phyloP scores from a whole-genome alignment of 2,113 vertebrate species.

The Aleadryas rufinucha region DNA sequence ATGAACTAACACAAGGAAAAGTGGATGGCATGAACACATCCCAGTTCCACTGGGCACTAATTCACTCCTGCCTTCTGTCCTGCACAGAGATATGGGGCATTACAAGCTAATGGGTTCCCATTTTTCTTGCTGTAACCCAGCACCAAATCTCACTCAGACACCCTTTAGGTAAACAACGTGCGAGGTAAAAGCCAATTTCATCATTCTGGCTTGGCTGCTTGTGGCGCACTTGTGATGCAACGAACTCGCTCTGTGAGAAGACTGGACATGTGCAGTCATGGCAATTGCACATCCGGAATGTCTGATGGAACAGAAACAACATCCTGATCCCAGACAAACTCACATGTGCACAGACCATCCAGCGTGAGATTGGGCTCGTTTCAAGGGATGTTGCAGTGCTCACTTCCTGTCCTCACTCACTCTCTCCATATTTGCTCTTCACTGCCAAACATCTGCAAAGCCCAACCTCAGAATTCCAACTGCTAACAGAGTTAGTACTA shows the following conservation, averaged over 20 bases:
- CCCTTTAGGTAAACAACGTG: neutral
- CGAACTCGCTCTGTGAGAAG: neutral
- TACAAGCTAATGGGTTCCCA: neutral
- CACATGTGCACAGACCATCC: neutral
- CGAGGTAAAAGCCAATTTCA: neutral
- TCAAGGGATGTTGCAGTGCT: accelerated
- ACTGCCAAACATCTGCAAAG: neutral
- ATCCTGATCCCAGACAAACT: neutral
- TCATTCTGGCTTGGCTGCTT: neutral
- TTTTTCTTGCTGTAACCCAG: neutral
- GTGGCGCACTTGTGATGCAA: neutral
- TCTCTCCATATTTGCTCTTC: neutral
- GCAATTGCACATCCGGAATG: neutral
- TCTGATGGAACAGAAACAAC: neutral
- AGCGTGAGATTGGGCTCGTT: accelerated
- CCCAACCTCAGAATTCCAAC: neutral
- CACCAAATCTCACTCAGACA: neutral
- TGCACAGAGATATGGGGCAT: neutral
- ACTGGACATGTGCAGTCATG: neutral
- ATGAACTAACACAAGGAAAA: neutral
- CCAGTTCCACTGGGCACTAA: neutral
- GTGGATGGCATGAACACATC: neutral
- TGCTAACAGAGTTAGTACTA: neutral
- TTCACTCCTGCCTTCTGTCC: neutral
- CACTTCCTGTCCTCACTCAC: neutral